Base-by-base conservation (phyloP, 2,888 invertebrate species). In the Philaethria dido region DNA sequence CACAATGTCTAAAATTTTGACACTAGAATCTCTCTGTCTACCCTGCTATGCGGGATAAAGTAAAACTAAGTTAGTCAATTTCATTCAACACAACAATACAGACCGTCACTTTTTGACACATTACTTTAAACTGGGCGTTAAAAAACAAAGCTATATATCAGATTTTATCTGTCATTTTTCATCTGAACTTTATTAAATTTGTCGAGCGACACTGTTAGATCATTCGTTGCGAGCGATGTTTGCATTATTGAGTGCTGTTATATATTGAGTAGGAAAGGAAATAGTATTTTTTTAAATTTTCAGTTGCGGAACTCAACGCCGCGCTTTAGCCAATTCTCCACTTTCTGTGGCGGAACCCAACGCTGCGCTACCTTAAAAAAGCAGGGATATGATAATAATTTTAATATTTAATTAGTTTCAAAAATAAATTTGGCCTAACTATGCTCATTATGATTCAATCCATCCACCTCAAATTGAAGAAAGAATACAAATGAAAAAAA, bases 141-240 rank as follows among this genome's bases (percentile, higher is more conserved):
- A 60, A 52, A 60, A 60, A 60, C 45, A 60, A 60, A 60, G 33
- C 45, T 8, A 47, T 60, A 60, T 29, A 60, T 60, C 45, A 47
- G 29, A 60, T 60, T 64, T 60, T 60, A 55, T 48, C 42, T 65
- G 33, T 39, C 64, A 50, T 65, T 60, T 59, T 60, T 65, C 54
- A 52, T 61, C 39, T 48, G 47, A 25, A 52, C 61, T 64, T 55
- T 61, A 68, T 64, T 64, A 69, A 66, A 69, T 69, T 66, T 69
- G 65, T 69, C 39, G 48, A 61, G 42, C 48, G 68, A 63, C 64
- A 62, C 59, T 52, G 61, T 69, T 69, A 69, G 69, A 68, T 62
- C 68, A 71, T 64, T 64, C 29, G 45, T 61, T 61, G 60, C 44
- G 39, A 62, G 39, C 36, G 52, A 55, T 65, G 62, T 52, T 67